phyloP scores from a whole-genome alignment of 2,888 invertebrate genomes.

The Eucriotettix oculatus region DNA sequence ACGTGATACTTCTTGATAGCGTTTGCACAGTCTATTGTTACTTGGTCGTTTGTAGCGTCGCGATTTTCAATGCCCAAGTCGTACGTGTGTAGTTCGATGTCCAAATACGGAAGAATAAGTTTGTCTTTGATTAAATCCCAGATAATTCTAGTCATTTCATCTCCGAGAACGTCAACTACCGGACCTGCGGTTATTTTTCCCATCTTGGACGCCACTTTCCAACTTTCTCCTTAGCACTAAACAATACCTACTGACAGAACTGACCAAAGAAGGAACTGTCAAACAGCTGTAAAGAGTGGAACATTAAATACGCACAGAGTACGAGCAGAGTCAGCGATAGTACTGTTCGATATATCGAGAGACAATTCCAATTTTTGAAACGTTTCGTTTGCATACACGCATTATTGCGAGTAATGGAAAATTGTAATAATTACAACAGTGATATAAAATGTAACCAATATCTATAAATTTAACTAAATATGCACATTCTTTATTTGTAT shows the following conservation, averaged over 20 bases:
- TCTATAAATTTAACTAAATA: too few relatives aligned
- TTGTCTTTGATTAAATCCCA: constrained; percentile 98
- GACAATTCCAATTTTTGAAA: background rate
- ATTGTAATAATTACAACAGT: too few relatives aligned
- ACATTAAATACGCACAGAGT: too few relatives aligned
- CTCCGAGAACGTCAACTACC: constrained; percentile 84
- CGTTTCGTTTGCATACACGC: too few relatives aligned
- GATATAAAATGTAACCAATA: too few relatives aligned
- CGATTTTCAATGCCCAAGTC: constrained; percentile 93
- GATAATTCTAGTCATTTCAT: constrained; percentile 94
- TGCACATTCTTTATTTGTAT: too few relatives aligned
- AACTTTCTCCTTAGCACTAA: background rate
- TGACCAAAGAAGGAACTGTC: background rate
- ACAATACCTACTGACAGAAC: background rate
- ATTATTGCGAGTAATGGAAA: too few relatives aligned
- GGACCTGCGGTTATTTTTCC: constrained; percentile 46
- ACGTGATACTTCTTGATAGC: constrained; percentile 95
- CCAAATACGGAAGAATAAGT: constrained; percentile 87
- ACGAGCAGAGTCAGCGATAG: too few relatives aligned
- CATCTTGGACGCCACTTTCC: background rate
- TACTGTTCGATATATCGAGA: background rate
- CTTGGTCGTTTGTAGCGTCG: constrained; percentile 85
- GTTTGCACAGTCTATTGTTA: constrained; percentile 92
- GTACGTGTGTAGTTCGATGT: constrained; percentile 83
- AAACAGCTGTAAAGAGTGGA: too few relatives aligned